phyloP scores from a whole-genome alignment of 1,140 invertebrate genomes.

The Philotrypesis tridentata region DNA sequence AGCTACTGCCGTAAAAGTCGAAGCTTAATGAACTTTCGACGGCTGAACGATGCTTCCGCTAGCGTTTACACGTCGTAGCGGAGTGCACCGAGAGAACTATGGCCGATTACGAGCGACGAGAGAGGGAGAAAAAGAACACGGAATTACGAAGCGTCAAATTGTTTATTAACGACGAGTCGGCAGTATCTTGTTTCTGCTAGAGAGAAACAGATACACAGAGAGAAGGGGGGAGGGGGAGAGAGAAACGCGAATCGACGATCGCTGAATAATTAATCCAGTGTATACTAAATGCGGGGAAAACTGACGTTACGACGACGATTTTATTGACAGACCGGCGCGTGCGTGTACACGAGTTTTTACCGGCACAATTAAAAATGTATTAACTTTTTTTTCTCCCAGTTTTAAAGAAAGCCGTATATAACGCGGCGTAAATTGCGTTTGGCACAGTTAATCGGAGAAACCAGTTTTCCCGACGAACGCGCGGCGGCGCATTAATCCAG shows the following conservation, averaged over 20 bases:
- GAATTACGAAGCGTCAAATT: not conserved
- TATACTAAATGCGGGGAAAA: no score
- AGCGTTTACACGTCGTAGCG: not conserved
- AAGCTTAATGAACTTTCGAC: slow-evolving; percentile 9
- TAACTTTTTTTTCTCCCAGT: not conserved
- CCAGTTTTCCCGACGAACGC: not conserved
- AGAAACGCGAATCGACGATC: no score
- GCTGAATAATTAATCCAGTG: not conserved
- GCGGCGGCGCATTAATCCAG: not conserved
- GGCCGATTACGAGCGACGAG: not conserved
- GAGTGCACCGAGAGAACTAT: not conserved
- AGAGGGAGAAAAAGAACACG: no score
- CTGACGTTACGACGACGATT: no score
- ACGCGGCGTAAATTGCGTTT: not conserved
- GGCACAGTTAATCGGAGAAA: not conserved
- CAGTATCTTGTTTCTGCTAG: not conserved
- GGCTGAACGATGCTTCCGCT: not conserved
- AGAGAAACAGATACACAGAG: not conserved
- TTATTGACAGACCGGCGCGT: not conserved
- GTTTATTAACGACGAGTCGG: not conserved
- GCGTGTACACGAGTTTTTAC: not conserved
- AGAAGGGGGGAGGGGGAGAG: no score
- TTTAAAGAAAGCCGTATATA: not conserved
- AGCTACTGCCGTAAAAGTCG: not conserved
- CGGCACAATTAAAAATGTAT: not conserved